Evolutionary conservation across 2,113 vertebrate species (phyloP), one percentile per base, ranked within the genome.

Genomic region (Gracilinanus agilis): DNA sequence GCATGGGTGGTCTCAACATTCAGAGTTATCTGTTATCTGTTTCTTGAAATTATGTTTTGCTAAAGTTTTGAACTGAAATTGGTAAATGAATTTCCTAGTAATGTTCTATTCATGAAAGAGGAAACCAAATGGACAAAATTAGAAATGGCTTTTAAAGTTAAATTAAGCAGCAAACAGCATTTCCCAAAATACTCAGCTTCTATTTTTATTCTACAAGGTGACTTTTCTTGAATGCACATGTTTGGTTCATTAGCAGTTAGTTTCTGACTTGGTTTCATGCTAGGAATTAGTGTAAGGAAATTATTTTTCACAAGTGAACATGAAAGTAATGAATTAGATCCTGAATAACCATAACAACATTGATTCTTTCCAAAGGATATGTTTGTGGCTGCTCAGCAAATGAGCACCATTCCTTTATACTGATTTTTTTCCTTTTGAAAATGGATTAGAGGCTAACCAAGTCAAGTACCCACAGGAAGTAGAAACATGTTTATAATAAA

Each of bases 151-250:
- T 13, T 89, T 9, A 13, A 94, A 56, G 61, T 91, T 94, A 97
- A 96, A 95, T 92, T n/a, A 94, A 92, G n/a, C 10, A 90, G 10
- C 91, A 90, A 91, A 88, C 88, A 83, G 94, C 90, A 95, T 67
- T 93, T 49, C 40, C 61, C 95, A 96, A 97, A 97, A 97, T 97
- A 97, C 90, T 61, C 56, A 90, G 58, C 27, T 95, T 96, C 34
- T 44, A 92, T 92, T 29, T 98, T 98, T 97, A 96, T 97, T 97
- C 88, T 93, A 96, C 94, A 95, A 67, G 83, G 92, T 92, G 91
- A 88, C 90, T 53, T 92, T 95, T 40, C 3, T 44, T 90, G 44
- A 95, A 94, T 54, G 44, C 83, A 96, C 94, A 97, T 44, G 55
- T 92, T 94, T 88, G n/a, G 54, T 67, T 95, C 91, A 90, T 93